A percentile compares a stretch with the other conserved stretches of the same genome.
Evolutionary conservation across 2,797 vertebrate species (phyloP).

Genomic region (Syngnathus acus): DNA sequence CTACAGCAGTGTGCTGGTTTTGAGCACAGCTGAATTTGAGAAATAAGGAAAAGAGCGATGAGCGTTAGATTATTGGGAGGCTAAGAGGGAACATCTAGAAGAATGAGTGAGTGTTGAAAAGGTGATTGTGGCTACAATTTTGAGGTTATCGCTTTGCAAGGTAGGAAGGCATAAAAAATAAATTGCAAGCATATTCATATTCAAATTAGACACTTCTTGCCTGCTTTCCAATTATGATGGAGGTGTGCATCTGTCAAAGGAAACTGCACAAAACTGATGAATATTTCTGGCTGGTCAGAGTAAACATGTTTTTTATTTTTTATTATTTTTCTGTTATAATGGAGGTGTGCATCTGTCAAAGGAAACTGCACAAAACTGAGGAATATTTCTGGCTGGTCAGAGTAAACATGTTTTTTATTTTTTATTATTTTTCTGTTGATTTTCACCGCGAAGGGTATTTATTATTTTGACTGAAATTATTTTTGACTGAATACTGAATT

Average conservation of each 20-base stretch:
- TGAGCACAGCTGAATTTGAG: constrained; percentile 20
- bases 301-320: neutral
- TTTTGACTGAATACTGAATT: too few species aligned
- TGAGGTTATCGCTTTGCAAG: constrained; percentile 39
- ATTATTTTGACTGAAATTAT: too few species aligned
- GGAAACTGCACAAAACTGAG: constrained; percentile 6
- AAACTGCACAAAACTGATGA: constrained; percentile 18
- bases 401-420: neutral
- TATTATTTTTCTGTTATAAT: neutral
- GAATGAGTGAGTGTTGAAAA: constrained; percentile 30
- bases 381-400: neutral
- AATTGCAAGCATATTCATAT: constrained; percentile 54
- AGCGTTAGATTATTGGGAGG: constrained; percentile 12
- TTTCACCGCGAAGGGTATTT: neutral
- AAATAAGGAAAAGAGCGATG: constrained; percentile 3
- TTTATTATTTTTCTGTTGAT: neutral
- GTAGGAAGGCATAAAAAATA: constrained; percentile 40
- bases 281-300: constrained; percentile 15
- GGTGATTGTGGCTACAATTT: constrained; percentile 10
- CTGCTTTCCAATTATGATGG: constrained; percentile 26
- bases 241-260: constrained; percentile 45
- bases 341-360: constrained; percentile 44
- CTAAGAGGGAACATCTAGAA: constrained; percentile 16
- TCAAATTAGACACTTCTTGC: constrained; percentile 42
- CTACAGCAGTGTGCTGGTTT: constrained; percentile 18